phyloP scores from a whole-genome alignment of 2,113 vertebrate genomes.

The Erpornis zantholeuca region DNA sequence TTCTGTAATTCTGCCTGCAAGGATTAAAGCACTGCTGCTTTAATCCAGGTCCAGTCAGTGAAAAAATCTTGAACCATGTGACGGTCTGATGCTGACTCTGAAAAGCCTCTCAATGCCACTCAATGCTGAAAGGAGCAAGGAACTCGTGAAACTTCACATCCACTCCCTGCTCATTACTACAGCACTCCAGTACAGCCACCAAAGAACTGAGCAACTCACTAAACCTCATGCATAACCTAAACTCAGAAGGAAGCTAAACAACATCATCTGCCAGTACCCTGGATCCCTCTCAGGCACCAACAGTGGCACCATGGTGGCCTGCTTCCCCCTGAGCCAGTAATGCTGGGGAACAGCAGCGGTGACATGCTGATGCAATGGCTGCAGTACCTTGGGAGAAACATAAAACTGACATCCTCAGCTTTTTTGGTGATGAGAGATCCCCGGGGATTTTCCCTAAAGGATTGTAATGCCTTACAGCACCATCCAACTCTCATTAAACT shows the following conservation, averaged over 20 bases:
- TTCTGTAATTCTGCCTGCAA: neutral
- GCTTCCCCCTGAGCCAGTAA: neutral
- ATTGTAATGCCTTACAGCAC: constrained; percentile 30
- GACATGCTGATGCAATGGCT: neutral
- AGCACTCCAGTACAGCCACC: neutral
- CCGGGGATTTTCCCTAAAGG: neutral
- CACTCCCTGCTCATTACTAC: neutral
- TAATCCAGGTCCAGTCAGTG: neutral
- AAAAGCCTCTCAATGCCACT: neutral
- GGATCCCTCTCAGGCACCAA: neutral
- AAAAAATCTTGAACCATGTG: neutral
- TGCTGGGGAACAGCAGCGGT: neutral
- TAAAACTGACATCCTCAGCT: constrained; percentile 13
- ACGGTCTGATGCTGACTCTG: neutral
- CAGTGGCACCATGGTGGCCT: neutral
- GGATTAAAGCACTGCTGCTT: neutral
- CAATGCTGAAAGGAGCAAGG: neutral
- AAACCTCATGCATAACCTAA: neutral
- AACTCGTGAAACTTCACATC: neutral
- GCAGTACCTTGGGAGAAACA: neutral
- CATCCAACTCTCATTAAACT: constrained; percentile 56
- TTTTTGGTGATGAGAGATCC: constrained; percentile 11
- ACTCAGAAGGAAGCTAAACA: neutral
- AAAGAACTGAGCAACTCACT: neutral
- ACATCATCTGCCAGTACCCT: neutral